Percentiles rank a stretch among this genome's conserved stretches.
Evolutionary conservation across 1,140 invertebrate genomes (phyloP).

Genomic region (Sycobia sp.): DNA sequence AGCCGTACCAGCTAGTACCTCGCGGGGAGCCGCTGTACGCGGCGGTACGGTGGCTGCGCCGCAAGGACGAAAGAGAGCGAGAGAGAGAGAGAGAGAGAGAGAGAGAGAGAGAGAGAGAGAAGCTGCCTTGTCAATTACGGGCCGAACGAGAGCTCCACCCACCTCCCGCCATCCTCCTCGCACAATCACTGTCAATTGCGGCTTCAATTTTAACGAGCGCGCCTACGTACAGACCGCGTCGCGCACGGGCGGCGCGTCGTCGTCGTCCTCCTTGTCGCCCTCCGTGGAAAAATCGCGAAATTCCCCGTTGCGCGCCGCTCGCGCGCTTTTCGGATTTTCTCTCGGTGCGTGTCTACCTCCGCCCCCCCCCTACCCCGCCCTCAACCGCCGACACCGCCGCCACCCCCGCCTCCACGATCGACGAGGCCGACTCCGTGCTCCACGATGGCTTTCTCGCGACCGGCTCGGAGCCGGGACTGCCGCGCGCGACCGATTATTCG

Average conservation of each 20-base stretch:
- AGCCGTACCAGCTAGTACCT: too few relatives aligned
- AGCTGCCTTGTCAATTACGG: constrained; percentile 39
- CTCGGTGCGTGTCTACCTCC: background rate
- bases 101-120: background rate
- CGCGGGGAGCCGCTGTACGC: background rate
- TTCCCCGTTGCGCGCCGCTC: background rate
- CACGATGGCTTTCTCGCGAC: too few relatives aligned
- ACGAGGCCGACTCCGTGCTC: too few relatives aligned
- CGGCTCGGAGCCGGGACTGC: too few relatives aligned
- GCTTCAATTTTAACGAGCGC: constrained; percentile 38
- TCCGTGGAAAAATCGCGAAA: constrained; percentile 14
- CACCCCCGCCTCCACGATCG: too few relatives aligned
- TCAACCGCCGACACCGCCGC: background rate
- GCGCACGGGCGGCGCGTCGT: too few relatives aligned
- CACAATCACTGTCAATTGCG: constrained; percentile 42
- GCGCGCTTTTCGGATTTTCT: background rate
- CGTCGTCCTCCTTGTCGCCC: background rate
- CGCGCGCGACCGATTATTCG: background rate
- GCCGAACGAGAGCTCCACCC: constrained; percentile 20
- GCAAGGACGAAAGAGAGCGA: background rate
- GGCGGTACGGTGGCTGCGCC: too few relatives aligned
- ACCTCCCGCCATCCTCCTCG: too few relatives aligned
- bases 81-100: background rate
- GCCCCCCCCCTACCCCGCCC: background rate
- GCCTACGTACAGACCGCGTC: background rate